Conservation (phyloP, 1,140 invertebrate species). For the Zeugodacus cucurbitae region DNA sequence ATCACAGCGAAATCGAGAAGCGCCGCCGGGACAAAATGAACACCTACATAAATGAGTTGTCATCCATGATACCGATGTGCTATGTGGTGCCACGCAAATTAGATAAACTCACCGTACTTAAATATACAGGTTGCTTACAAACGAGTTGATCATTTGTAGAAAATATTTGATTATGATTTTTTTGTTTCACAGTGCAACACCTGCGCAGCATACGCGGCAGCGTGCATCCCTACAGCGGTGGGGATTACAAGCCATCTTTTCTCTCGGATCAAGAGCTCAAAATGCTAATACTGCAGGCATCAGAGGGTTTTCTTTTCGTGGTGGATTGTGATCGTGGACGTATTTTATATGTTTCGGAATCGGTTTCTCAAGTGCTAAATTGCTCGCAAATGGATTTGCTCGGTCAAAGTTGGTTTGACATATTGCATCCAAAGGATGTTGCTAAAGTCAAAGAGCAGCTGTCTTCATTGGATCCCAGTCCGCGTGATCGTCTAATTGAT, state of each 20-base stretch:
- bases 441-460: constrained; percentile 95
- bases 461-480: constrained; percentile 88
- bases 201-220: constrained; percentile 83
- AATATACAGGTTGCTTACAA: not conserved
- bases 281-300: constrained; percentile 81
- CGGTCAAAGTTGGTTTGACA: constrained; percentile 94
- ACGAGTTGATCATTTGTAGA: not conserved
- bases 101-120: constrained; percentile 91
- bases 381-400: constrained; percentile 89
- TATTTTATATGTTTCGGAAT: constrained; percentile 91
- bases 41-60: constrained; percentile 91
- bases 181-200: constrained; percentile 92
- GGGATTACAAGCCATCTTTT: constrained; percentile 87
- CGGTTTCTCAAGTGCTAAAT: constrained; percentile 85
- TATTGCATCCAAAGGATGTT: constrained; percentile 94
- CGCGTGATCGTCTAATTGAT: constrained; percentile 89
- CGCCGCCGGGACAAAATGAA: constrained; percentile 96
- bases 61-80: constrained; percentile 93
- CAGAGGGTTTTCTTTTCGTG: constrained; percentile 92
- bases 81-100: constrained; percentile 91
- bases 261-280: constrained; percentile 91
- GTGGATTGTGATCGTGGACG: constrained; percentile 92
- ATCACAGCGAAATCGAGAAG: constrained; percentile 97
- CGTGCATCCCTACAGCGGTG: constrained; percentile 83
- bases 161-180: not conserved